Evolutionary conservation across 2,113 vertebrate species (phyloP).

Genomic region (Cynopterus brachyotis): DNA sequence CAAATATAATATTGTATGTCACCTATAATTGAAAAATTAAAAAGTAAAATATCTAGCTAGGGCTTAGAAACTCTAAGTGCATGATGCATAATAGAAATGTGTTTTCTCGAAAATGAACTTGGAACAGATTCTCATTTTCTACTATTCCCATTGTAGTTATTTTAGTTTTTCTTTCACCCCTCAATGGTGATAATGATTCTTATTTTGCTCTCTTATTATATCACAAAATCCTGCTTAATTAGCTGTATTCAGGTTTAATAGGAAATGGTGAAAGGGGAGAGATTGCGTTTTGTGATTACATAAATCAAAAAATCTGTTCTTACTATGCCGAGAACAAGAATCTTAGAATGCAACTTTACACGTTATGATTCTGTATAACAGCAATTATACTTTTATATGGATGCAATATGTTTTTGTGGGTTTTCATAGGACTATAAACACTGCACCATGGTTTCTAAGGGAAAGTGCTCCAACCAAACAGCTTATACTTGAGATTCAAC

Average conservation of each 20-base stretch:
- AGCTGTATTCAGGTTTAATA: conserved; percentile 3
- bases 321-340: neutral
- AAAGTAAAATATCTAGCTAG: neutral
- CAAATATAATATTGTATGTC: neutral
- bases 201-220: neutral
- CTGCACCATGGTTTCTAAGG: neutral
- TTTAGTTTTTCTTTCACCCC: neutral
- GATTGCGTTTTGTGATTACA: neutral
- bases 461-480: neutral
- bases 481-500: neutral
- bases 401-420: neutral
- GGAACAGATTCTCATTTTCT: neutral
- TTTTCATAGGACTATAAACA: neutral
- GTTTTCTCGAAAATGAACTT: neutral
- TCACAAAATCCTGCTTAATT: neutral
- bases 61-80: neutral
- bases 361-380: neutral
- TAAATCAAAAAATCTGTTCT: neutral
- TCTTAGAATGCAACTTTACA: neutral
- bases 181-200: neutral
- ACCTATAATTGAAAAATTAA: neutral
- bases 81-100: neutral
- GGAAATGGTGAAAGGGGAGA: neutral
- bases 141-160: neutral
- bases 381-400: neutral